Evolutionary conservation across 2,113 vertebrate species (phyloP), one percentile per base, ranked within the genome.

Genomic region (Pao palembangensis): DNA sequence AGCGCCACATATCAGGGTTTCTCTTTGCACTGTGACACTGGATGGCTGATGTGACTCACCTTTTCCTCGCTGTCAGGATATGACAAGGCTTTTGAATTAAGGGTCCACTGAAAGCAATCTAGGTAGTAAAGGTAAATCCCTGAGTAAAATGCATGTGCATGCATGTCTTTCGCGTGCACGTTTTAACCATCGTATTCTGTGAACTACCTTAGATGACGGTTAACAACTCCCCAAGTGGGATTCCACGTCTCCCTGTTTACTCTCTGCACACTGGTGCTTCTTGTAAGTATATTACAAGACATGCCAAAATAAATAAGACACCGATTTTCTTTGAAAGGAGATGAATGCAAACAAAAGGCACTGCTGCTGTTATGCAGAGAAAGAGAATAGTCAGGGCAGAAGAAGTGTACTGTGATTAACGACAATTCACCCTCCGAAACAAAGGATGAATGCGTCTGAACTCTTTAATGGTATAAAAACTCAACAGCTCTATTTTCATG

Each of bases 391-490:
- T 31, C 28, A 31, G 8, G 28, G 28, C 28, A 31, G 3, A 31
- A 31, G 6, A 8, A 31, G 5, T 6, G 5, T 31, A 31, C 28
- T 31, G 28, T 31, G 28, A 31, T 31, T 31, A 31, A 31, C 8
- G 1, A 8, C 28, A 31, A 31, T 31, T 31, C 28, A 31, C 8
- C 28, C 28, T 31, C 28, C 28, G n/a, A 31, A 31, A 31, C 42
- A 56, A 44, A 57, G 66, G 67, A 60, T 65, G 60, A 73, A 76
- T 76, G 74, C 28, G 28, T 8, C 54, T 58, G 15, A 19, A 44
- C 38, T 57, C 43, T 48, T 55, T 76, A 82, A 79, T 67, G 75
- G 75, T 18, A 28, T 67, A 85, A 84, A 71, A 83, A 84, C 41
- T 79, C 69, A 70, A 70, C 50, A 55, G 19, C 43, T 75, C 58